Percentiles rank a stretch among this genome's conserved stretches.
These are phyloP conservation scores for Hirtodrosophila alboralis DNA, from an alignment of 2,888 invertebrate species.

Conservation along the genomic window DNA sequence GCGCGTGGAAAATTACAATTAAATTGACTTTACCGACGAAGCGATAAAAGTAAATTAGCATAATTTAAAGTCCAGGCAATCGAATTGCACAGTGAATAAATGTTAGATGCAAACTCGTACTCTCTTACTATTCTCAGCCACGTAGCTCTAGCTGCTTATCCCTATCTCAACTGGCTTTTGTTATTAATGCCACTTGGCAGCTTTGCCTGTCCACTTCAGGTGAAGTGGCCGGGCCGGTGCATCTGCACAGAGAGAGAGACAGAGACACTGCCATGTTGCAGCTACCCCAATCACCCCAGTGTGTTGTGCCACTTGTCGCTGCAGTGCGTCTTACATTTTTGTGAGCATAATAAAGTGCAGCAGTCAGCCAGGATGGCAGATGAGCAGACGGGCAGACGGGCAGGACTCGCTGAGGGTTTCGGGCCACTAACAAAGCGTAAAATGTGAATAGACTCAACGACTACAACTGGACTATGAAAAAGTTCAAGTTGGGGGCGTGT, in stretches of 20 bases:
- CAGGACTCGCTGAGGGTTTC: constrained; percentile 46
- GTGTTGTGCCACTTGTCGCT: constrained; percentile 13
- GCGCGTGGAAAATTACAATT: constrained; percentile 78
- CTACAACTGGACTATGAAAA: constrained; percentile 38
- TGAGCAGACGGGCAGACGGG: constrained; percentile 28
- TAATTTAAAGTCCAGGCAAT: constrained; percentile 72
- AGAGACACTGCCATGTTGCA: constrained; percentile 23
- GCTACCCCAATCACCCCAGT: too few relatives aligned
- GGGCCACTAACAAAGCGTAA: constrained; percentile 69
- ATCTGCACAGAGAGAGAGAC: constrained; percentile 42
- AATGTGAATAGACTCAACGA: constrained; percentile 70
- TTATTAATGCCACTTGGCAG: constrained; percentile 70
- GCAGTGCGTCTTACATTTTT: constrained; percentile 48
- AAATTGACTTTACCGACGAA: constrained; percentile 74
- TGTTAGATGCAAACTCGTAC: constrained; percentile 22
- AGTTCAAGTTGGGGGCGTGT: constrained; percentile 45
- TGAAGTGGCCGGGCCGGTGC: constrained; percentile 57
- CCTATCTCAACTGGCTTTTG: constrained; percentile 51
- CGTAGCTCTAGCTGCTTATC: constrained; percentile 23
- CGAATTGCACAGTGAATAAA: constrained; percentile 43
- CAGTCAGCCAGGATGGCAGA: constrained; percentile 37
- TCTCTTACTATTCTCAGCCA: constrained; percentile 11
- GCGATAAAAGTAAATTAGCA: constrained; percentile 82
- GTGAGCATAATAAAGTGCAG: constrained; percentile 67
- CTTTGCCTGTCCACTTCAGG: constrained; percentile 60